Percentiles rank a stretch among this genome's conserved stretches.
phyloP scores from a whole-genome alignment of 2,113 vertebrate genomes.

The Taxidea taxus region DNA sequence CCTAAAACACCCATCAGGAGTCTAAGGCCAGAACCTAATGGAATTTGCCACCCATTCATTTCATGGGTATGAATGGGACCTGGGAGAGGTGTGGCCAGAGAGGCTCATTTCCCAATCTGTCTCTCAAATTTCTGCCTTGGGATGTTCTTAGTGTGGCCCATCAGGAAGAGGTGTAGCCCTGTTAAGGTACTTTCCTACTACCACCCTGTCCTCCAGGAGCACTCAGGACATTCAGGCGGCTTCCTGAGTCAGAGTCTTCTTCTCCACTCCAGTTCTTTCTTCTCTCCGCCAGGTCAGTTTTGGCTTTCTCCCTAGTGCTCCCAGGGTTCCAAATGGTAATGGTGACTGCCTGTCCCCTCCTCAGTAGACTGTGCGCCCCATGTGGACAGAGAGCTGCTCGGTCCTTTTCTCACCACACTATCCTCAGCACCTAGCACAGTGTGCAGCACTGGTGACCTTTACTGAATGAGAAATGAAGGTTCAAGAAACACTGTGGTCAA shows the following conservation, averaged over 20 bases:
- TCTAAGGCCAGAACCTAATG: background rate
- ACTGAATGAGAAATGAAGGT: background rate
- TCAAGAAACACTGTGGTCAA: background rate
- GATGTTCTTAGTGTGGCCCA: background rate
- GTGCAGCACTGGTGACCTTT: background rate
- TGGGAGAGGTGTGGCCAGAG: background rate
- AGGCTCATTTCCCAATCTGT: background rate
- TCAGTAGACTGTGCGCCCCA: constrained; percentile 25
- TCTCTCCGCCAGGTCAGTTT: background rate
- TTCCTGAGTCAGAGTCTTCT: background rate
- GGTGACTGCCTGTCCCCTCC: background rate
- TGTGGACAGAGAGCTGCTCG: background rate
- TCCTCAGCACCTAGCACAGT: background rate
- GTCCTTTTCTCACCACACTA: background rate
- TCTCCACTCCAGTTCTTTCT: background rate
- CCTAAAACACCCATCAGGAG: background rate
- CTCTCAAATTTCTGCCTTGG: background rate
- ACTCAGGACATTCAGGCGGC: background rate
- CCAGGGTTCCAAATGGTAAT: background rate
- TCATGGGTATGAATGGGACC: background rate
- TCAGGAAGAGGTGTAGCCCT: background rate
- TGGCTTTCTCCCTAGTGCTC: background rate
- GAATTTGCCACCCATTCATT: background rate
- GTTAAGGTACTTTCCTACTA: background rate
- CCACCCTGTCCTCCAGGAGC: background rate